Evolutionary conservation across 1,140 invertebrate genomes (phyloP).

Genomic region (Pseudobourletiella spinata): DNA sequence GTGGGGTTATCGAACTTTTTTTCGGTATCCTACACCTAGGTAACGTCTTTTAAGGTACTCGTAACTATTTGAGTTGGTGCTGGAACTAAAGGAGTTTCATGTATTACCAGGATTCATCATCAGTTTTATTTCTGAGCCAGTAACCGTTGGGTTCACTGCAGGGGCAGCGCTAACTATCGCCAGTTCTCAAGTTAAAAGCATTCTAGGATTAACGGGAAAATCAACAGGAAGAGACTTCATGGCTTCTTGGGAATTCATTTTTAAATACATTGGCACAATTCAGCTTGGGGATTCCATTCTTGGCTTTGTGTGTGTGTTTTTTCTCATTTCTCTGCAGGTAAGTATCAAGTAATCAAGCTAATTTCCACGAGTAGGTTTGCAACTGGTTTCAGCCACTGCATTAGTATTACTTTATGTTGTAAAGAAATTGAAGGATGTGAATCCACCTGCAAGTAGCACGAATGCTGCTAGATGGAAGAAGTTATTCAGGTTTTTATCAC

Average conservation of each 20-base stretch:
- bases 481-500: slow-evolving; percentile 37
- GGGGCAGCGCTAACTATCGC: slow-evolving; percentile 58
- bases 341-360: too few species aligned
- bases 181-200: slow-evolving; percentile 54
- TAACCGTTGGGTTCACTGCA: slow-evolving; percentile 67
- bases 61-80: too few species aligned
- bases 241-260: slow-evolving; percentile 42
- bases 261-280: slow-evolving; percentile 40
- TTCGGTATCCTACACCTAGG: slow-evolving; percentile 70
- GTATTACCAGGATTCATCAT: slow-evolving; percentile 91
- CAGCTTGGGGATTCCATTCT: slow-evolving; percentile 42
- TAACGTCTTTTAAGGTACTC: too few species aligned
- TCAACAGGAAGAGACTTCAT: slow-evolving; percentile 44
- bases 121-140: slow-evolving; percentile 87
- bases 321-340: slow-evolving; percentile 41
- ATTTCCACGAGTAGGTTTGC: too few species aligned
- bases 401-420: not conserved
- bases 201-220: slow-evolving; percentile 55
- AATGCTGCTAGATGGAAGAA: not conserved
- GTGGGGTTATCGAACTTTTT: slow-evolving; percentile 62
- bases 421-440: slow-evolving; percentile 1
- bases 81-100: too few species aligned
- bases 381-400: too few species aligned
- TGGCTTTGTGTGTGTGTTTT: slow-evolving; percentile 47
- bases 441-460: not conserved